Evolutionary conservation across 2,888 invertebrate species (phyloP), one percentile per base, ranked within the genome.

Genomic region (Trissolcus brochymenae): DNA sequence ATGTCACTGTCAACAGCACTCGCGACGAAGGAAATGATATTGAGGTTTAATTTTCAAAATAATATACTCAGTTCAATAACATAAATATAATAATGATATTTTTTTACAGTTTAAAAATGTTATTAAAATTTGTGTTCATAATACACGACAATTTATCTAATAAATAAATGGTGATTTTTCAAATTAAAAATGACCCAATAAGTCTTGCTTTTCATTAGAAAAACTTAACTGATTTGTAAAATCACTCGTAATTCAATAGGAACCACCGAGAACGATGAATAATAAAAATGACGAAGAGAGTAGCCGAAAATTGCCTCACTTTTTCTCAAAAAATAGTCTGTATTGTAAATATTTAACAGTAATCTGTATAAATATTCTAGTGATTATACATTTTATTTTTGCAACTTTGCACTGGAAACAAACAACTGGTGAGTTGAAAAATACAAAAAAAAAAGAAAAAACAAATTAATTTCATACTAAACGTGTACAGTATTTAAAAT

Each of bases 391-490:
- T 16, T 46, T 46, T 14, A 14, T 46, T 16, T 46, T 46, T 16
- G 46, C 46, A 46, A 46, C 46, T 16, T 14, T n/a, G 6, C 46
- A 46, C 16, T 46, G 46, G 46, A 46, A 46, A 46, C n/a, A 14
- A 16, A 46, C 14, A 7, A 3, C 13, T n/a, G 21, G n/a, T 53
- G 21, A 53, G 21, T 19, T 21, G 53, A 17, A 25, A 19, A 7
- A 11, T 25, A 25, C 11, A 19, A 25, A 0, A 19, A 25, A 21
- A 19, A 25, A 0, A 19, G 4, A 51, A 19, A n/a, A n/a, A n/a
- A n/a, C n/a, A n/a, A n/a, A n/a, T n/a, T n/a, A n/a, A n/a, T n/a
- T n/a, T n/a, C n/a, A n/a, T n/a, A n/a, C n/a, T n/a, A n/a, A n/a
- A n/a, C n/a, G n/a, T n/a, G n/a, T n/a, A n/a, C n/a, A n/a, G n/a